Percentiles rank a stretch among this genome's conserved stretches.
Evolutionary conservation across 2,888 invertebrate genomes (phyloP).

Genomic region (Caenorhabditis uteleia): DNA sequence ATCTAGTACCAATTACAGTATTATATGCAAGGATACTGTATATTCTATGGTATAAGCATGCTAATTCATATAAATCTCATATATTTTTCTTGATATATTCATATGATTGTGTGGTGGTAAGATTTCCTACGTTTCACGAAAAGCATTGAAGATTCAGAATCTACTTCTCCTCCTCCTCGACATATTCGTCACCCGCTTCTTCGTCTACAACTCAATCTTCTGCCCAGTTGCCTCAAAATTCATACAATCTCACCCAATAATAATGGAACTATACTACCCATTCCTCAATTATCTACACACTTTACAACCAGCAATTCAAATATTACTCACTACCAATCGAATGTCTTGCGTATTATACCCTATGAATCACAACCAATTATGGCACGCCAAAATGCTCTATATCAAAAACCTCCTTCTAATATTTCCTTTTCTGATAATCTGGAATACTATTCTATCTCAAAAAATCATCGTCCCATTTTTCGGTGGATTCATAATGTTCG

Average conservation of each 20-base stretch:
- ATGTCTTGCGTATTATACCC: conserved; percentile 18
- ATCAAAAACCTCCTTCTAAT: neutral
- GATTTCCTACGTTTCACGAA: too few relatives aligned
- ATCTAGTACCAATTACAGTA: neutral
- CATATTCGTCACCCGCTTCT: conserved; percentile 1
- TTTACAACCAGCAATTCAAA: conserved; percentile 24
- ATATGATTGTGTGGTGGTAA: neutral
- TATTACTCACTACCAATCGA: conserved; percentile 22
- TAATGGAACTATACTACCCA: conserved; percentile 13
- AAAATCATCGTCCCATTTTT: neutral
- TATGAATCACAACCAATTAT: neutral
- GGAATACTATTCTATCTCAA: neutral
- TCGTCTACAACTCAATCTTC: neutral
- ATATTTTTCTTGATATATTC: neutral
- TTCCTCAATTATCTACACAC: conserved; percentile 22
- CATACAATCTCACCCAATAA: neutral
- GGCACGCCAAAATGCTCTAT: neutral
- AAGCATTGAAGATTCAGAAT: neutral
- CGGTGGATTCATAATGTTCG: neutral
- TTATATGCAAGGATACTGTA: neutral
- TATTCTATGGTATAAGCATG: neutral
- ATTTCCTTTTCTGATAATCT: neutral
- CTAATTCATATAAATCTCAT: neutral
- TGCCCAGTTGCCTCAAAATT: neutral
- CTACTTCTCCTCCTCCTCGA: neutral